These are phyloP conservation scores for Drosophila yooni DNA, from an alignment of 2,888 invertebrate species.

Conservation along the genomic window DNA sequence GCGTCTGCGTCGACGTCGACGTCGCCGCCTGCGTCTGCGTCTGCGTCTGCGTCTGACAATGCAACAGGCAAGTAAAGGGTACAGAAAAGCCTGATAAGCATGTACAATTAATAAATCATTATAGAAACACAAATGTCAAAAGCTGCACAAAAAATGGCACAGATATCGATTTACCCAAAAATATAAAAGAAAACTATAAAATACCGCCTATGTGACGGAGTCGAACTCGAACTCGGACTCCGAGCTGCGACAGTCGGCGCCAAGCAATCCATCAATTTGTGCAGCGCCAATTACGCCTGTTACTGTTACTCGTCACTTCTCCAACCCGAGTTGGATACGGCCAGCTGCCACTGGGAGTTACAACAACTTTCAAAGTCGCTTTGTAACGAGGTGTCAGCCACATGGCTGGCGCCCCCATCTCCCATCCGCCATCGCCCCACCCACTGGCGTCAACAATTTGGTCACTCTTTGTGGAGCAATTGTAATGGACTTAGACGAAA, in stretches of 20 bases:
- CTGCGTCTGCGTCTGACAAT: conserved; percentile 22
- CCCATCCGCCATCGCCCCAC: conserved; percentile 1
- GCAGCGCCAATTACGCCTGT: conserved; percentile 80
- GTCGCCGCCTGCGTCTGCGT: conserved; percentile 16
- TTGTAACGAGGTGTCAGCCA: conserved; percentile 40
- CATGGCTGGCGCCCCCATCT: conserved; percentile 46
- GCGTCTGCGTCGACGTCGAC: conserved; percentile 23
- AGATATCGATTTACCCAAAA: conserved; percentile 74
- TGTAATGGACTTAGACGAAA: conserved; percentile 50
- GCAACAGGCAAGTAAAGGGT: conserved; percentile 42
- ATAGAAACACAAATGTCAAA: conserved; percentile 60
- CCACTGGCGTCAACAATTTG: conserved; percentile 62
- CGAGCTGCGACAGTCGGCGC: conserved; percentile 79
- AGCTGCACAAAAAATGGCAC: conserved; percentile 66
- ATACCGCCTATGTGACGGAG: conserved; percentile 60
- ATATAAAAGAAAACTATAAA: conserved; percentile 58
- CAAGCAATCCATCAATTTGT: conserved; percentile 84
- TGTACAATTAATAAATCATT: conserved; percentile 73
- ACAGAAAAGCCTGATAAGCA: conserved; percentile 58
- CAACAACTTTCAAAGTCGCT: conserved; percentile 49
- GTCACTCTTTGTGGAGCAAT: conserved; percentile 42
- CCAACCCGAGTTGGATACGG: conserved; percentile 30
- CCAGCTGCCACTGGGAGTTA: conserved; percentile 57
- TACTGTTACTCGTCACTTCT: conserved; percentile 76
- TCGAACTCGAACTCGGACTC: conserved; percentile 26